Base-by-base conservation (phyloP, 2,797 vertebrate genomes). In the Peromyscus melanophrys region DNA sequence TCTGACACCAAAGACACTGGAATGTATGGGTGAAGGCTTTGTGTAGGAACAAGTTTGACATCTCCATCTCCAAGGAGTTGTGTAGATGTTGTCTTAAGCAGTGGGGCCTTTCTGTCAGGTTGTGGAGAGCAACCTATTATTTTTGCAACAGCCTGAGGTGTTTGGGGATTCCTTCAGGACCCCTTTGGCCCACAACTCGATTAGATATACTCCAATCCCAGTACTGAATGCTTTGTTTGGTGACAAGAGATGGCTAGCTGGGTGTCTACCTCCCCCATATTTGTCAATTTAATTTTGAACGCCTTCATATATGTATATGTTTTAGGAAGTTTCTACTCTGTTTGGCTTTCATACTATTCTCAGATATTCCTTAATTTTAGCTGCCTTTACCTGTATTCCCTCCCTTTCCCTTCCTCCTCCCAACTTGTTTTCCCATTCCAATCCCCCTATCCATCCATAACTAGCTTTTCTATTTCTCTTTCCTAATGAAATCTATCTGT, bases 361-460 rank as follows among this genome's bases (percentile, higher is more conserved):
- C 34, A 69, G 3, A 69, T 69, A n/a, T 69, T n/a, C 7, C 67
- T 69, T 69, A 67, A 69, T 19, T n/a, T 69, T 19, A 69, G 67
- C 23, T 69, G 67, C 16, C 16, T n/a, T n/a, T 69, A 6, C 67
- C 16, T 69, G 31, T n/a, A 16, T n/a, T n/a, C 3, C 67, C 16
- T 69, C 16, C 9, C 67, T n/a, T 69, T 19, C 6, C 6, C 34
- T n/a, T 69, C 17, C 16, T 69, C 17, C 17, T 69, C 67, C 7
- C 34, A 2, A 17, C 34, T 69, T n/a, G 34, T n/a, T 1, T 0
- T n/a, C 34, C 2, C 5, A 17, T 69, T 69, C 2, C 3, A 69
- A n/a, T n/a, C 34, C 3, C 6, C 67, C 6, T n/a, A n/a, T n/a
- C 34, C 67, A 69, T n/a, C 17, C 8, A 69, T 69, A 69, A 69